Evolutionary conservation across 2,113 vertebrate genomes (phyloP).

Genomic region (Mystacornis crossleyi): DNA sequence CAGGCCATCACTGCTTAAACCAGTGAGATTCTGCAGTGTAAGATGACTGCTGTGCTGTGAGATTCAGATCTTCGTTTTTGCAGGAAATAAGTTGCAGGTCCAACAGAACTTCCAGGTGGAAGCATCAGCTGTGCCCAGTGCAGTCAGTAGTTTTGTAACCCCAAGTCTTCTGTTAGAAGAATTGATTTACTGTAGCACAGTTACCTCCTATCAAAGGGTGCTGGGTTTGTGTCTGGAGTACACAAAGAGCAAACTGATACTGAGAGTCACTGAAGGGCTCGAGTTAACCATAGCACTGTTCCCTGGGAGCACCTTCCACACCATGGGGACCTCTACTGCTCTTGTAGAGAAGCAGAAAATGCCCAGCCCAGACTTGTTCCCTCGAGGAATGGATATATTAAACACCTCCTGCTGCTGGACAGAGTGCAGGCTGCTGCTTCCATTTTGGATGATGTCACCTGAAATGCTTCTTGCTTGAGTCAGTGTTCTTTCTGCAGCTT

Average conservation of each 20-base stretch:
- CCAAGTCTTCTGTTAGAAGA: not conserved
- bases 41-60: not conserved
- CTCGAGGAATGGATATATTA: not conserved
- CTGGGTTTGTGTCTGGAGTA: not conserved
- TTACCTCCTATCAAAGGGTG: not conserved
- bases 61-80: not conserved
- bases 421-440: not conserved
- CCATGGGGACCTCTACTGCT: not conserved
- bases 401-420: not conserved
- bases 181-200: not conserved
- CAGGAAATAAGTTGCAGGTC: not conserved
- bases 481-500: not conserved
- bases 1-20: not conserved
- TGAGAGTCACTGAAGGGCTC: not conserved
- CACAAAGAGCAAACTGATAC: not conserved
- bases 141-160: not conserved
- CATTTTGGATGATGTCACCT: not conserved
- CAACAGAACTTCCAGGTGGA: not conserved
- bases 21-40: not conserved
- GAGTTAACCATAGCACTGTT: not conserved
- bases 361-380: not conserved
- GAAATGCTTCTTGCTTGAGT: not conserved
- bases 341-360: not conserved
- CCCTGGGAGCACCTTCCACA: not conserved
- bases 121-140: not conserved